Evolutionary conservation across 1,140 invertebrate species (phyloP).

Genomic region (Meloidogyne hapla): DNA sequence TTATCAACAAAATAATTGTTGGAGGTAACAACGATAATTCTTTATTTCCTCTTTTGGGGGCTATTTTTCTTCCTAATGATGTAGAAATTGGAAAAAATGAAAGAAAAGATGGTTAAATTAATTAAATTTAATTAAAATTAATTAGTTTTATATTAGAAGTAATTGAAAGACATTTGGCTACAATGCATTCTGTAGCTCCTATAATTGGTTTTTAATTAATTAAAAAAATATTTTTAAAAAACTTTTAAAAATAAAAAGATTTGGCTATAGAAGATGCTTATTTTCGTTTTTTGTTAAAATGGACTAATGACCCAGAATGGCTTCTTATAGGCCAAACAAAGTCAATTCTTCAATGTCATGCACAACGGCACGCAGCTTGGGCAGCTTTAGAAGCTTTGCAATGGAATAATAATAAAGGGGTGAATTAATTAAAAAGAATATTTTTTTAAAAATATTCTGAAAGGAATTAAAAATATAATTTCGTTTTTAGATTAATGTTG

Average conservation of each 20-base stretch:
- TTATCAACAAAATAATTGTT: background rate
- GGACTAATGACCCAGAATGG: constrained; percentile 40
- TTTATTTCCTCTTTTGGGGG: constrained; percentile 37
- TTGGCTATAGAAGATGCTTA: constrained; percentile 32
- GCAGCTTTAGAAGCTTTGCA: constrained; percentile 51
- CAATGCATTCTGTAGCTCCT: constrained; percentile 42
- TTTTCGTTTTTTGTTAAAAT: constrained; percentile 27
- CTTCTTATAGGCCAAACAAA: constrained; percentile 36
- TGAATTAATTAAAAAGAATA: constrained; percentile 20
- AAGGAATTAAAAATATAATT: constrained; percentile 14
- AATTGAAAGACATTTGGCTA: constrained; percentile 39
- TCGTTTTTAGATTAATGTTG: constrained; percentile 44
- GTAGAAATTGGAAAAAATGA: constrained; percentile 17
- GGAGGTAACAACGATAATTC: background rate
- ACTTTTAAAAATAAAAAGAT: too few relatives aligned
- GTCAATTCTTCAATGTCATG: constrained; percentile 50
- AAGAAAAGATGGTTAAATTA: constrained; percentile 12
- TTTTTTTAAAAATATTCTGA: constrained; percentile 24
- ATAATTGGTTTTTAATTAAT: constrained; percentile 10
- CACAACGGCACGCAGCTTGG: constrained; percentile 53
- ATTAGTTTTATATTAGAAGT: constrained; percentile 19
- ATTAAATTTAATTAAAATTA: background rate
- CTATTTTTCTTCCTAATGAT: constrained; percentile 38
- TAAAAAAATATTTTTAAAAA: background rate
- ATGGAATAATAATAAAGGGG: constrained; percentile 54